phyloP scores from a whole-genome alignment of 2,113 vertebrate species.

The Dasyurus viverrinus region DNA sequence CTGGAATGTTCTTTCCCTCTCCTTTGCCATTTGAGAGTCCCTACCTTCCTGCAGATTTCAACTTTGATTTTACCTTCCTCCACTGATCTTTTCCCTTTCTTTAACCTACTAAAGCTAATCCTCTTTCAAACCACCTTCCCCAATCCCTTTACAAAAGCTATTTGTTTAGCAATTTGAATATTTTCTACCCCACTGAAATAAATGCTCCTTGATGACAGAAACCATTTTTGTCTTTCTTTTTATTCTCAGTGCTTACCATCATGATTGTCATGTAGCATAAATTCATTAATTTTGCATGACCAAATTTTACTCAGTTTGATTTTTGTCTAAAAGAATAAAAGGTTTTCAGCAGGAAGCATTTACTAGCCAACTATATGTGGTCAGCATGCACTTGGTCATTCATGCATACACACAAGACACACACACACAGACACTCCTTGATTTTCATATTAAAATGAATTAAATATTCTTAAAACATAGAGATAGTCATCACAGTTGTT shows the following conservation, averaged over 20 bases:
- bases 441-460: background rate
- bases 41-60: background rate
- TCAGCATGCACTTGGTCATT: background rate
- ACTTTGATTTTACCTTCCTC: background rate
- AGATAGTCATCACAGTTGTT: background rate
- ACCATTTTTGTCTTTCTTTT: background rate
- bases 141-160: background rate
- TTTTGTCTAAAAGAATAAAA: conserved; percentile 31
- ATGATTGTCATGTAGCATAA: background rate
- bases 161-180: background rate
- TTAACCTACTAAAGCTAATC: background rate
- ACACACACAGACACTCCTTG: background rate
- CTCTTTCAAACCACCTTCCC: background rate
- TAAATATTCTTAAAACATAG: background rate
- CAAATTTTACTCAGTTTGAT: background rate
- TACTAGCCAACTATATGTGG: background rate
- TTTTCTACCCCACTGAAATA: background rate
- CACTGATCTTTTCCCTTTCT: background rate
- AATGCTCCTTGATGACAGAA: background rate
- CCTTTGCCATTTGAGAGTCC: background rate
- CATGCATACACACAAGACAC: background rate
- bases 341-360: background rate
- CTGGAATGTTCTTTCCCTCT: background rate
- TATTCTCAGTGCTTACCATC: background rate
- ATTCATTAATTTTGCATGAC: conserved; percentile 13